These are phyloP conservation scores for Trinectes maculatus DNA, from an alignment of 2,113 vertebrate species.

Conservation along the genomic window DNA sequence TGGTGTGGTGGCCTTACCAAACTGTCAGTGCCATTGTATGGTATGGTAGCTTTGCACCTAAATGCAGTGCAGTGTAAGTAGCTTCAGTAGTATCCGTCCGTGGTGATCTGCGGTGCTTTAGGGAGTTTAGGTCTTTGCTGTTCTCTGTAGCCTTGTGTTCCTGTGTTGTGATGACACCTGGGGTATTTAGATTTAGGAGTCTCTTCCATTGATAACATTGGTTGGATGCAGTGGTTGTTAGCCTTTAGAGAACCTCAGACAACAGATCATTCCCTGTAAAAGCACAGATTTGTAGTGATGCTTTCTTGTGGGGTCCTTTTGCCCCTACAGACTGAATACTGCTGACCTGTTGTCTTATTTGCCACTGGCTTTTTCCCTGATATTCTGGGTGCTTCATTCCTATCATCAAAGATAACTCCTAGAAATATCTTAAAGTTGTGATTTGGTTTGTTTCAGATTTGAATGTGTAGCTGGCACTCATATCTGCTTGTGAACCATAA, in stretches of 20 bases:
- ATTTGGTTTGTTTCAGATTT: slow-evolving; percentile 28
- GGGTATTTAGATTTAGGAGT: slow-evolving; percentile 59
- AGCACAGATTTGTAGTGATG: background rate
- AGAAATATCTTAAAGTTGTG: slow-evolving; percentile 31
- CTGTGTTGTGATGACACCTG: slow-evolving; percentile 56
- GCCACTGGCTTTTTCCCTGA: slow-evolving; percentile 16
- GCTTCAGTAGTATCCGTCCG: slow-evolving; percentile 56
- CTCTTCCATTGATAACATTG: slow-evolving; percentile 38
- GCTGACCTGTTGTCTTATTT: slow-evolving; percentile 20
- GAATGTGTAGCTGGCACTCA: slow-evolving; percentile 31
- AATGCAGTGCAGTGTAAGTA: slow-evolving; percentile 64
- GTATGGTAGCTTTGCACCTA: slow-evolving; percentile 47
- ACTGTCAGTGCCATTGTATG: slow-evolving; percentile 47
- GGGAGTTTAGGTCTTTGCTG: slow-evolving; percentile 58
- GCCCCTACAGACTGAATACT: slow-evolving; percentile 20
- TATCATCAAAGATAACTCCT: background rate
- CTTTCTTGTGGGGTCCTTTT: slow-evolving; percentile 24
- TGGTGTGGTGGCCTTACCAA: slow-evolving; percentile 59
- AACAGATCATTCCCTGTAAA: slow-evolving; percentile 38
- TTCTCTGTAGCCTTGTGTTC: slow-evolving; percentile 67
- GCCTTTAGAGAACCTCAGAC: slow-evolving; percentile 54
- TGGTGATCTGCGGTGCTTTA: slow-evolving; percentile 48
- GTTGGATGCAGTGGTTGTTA: slow-evolving; percentile 37
- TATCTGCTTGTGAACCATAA: slow-evolving; percentile 40
- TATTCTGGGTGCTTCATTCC: slow-evolving; percentile 14